Conservation (phyloP, 2,888 invertebrate genomes). For the Agrochola lota region DNA sequence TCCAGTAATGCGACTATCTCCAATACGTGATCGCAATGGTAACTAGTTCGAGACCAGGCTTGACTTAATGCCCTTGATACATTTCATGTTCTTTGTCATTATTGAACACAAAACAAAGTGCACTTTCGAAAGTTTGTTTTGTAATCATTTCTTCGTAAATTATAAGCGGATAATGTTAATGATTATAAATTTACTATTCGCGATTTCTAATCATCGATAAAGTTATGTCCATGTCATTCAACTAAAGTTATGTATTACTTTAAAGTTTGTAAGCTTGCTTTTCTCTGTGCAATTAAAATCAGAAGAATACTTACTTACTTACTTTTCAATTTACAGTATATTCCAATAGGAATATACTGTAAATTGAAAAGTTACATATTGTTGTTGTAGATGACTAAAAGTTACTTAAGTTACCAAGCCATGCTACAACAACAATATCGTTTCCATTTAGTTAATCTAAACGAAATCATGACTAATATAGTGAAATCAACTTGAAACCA, state of each 20-base stretch:
- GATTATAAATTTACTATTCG: not conserved
- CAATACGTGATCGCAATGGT: slow-evolving; percentile 45
- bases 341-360: not conserved
- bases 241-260: not conserved
- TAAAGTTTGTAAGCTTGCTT: not conserved
- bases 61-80: slow-evolving; percentile 44
- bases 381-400: not conserved
- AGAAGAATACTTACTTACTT: too few relatives aligned
- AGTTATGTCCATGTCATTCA: not conserved
- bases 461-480: slow-evolving; percentile 40
- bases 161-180: slow-evolving; percentile 5
- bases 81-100: slow-evolving; percentile 36
- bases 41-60: slow-evolving; percentile 28
- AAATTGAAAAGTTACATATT: slow-evolving; percentile 18
- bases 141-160: slow-evolving; percentile 7
- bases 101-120: slow-evolving; percentile 27
- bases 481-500: slow-evolving; percentile 49
- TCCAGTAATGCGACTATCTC: slow-evolving; percentile 19
- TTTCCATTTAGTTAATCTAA: not conserved
- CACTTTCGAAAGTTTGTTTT: slow-evolving; percentile 48
- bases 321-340: too few relatives aligned
- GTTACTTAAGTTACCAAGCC: not conserved
- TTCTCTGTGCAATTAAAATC: not conserved
- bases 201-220: not conserved
- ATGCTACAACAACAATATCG: not conserved